A percentile compares a stretch with the other conserved stretches of the same genome.
Evolutionary conservation across 2,113 vertebrate species (phyloP).

Genomic region (Paracanthobrama guichenoti): DNA sequence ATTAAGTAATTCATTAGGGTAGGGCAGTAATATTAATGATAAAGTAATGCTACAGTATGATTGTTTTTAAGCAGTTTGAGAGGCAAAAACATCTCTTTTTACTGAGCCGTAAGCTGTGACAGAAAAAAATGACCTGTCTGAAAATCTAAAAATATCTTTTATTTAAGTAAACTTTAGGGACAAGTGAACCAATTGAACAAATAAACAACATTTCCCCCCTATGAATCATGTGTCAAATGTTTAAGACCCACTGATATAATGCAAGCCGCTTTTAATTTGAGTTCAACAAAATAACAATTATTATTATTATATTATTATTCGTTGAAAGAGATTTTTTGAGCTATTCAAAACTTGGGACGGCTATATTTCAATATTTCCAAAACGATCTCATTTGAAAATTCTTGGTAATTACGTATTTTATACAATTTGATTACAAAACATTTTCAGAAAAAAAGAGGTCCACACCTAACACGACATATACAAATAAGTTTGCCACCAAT

Average conservation of each 20-base stretch:
- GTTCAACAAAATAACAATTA: background rate
- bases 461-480: background rate
- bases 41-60: background rate
- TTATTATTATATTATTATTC: too few relatives aligned
- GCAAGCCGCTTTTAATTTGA: background rate
- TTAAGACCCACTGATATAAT: background rate
- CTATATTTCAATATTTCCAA: background rate
- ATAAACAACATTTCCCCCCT: background rate
- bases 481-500: background rate
- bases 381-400: background rate
- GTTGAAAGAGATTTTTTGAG: background rate
- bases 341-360: background rate
- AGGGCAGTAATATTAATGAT: background rate
- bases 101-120: background rate
- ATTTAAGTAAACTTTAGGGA: background rate
- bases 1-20: background rate
- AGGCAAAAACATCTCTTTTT: background rate
- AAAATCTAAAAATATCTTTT: background rate
- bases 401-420: too few relatives aligned
- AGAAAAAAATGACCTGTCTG: background rate
- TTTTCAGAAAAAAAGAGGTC: background rate
- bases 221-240: background rate
- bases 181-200: background rate
- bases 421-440: background rate
- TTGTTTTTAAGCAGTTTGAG: background rate